phyloP scores from a whole-genome alignment of 2,113 vertebrate species.

The Chrysemys picta region DNA sequence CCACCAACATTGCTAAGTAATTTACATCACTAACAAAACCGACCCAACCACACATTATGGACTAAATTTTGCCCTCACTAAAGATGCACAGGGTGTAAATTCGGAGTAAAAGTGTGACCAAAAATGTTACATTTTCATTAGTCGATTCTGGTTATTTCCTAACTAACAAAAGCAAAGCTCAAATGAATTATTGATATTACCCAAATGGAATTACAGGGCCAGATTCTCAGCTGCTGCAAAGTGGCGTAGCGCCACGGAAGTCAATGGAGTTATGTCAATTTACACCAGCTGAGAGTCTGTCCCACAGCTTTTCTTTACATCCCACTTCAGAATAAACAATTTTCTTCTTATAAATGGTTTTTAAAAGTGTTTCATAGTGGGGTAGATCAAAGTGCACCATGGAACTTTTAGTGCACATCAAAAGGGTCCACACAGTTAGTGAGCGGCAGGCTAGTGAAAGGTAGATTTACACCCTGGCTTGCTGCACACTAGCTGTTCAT shows the following conservation, averaged over 20 bases:
- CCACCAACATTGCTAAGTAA: slow-evolving; percentile 31
- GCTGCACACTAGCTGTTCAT: not conserved
- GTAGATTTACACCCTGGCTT: not conserved
- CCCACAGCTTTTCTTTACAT: not conserved
- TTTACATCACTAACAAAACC: slow-evolving; percentile 39
- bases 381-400: not conserved
- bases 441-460: not conserved
- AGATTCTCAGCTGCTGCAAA: not conserved
- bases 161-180: not conserved
- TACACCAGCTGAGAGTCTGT: not conserved
- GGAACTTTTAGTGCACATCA: not conserved
- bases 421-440: not conserved
- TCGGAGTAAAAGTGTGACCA: not conserved
- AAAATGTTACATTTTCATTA: fast-evolving
- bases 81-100: not conserved
- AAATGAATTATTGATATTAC: not conserved
- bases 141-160: not conserved
- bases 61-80: not conserved
- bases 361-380: not conserved
- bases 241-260: not conserved
- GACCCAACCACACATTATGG: not conserved
- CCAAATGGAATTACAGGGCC: not conserved
- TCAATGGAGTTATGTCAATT: not conserved
- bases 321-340: not conserved
- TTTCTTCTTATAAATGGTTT: slow-evolving; percentile 5